Base-by-base conservation (phyloP, 2,113 vertebrate genomes). In the Cyanoliseus patagonus region DNA sequence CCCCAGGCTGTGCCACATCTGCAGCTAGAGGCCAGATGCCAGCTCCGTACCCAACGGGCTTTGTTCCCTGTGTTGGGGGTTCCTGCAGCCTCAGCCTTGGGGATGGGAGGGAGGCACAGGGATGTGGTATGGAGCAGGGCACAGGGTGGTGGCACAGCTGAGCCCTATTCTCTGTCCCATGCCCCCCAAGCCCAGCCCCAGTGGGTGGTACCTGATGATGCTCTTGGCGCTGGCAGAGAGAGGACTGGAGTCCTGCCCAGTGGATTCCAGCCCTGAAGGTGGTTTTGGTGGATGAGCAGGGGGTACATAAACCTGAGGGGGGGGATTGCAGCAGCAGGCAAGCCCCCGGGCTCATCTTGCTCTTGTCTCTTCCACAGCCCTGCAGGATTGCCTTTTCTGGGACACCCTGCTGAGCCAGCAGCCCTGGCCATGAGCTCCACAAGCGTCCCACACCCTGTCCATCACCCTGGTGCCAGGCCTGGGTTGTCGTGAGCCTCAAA, bases 361-460 rank as follows among this genome's bases (percentile, higher is more conserved):
- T 49, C 63, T 80, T 86, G 23, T 69, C 51, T 77, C 35, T 15
- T 68, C 23, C 83, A 23, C 59, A 92, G 55, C 72, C 52, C 94
- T 3, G 18, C 3, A 5, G 68, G 39, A 77, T 35, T 86, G 63
- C 37, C 2, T 89, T 86, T 81, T 83, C 76, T 44, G 1, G 1
- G 8, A 49, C 6, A 3, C 25, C 33, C 41, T 92, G 93, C 95
- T 86, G 95, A 78, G 96, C 53, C 77, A 86, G 93, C 86, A 91
- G 41, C n/a, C 51, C 57, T 3, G 18, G 49, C 41, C 49, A 5
- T 5, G 1, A 66, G 53, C 0, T 0, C 46, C 10, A 1, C 0
- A 0, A n/a, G 33, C 37, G 77, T 49, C 89, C 75, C 1, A 1
- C n/a, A 53, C 3, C 20, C 51, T 3, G 1, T 23, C 25, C 2